A percentile compares a stretch with the other conserved stretches of the same genome.
These are phyloP conservation scores for Antedon mediterranea DNA, from an alignment of 53 echinoderm and acorn worm species.

Conservation along the genomic window DNA sequence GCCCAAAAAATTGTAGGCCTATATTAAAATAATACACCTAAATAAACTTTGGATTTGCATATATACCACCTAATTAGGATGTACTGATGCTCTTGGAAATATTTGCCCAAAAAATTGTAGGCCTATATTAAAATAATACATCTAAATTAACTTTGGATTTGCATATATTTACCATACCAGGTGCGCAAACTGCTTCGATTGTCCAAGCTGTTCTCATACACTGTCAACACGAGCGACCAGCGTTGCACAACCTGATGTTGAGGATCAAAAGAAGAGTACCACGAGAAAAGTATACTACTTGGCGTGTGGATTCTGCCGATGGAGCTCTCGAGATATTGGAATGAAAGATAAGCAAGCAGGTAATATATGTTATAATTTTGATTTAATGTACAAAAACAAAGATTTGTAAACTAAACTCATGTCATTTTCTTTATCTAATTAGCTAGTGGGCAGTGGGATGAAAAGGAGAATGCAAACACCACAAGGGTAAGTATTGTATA, in stretches of 20 bases:
- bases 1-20: too few relatives aligned
- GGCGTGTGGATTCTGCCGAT: conserved; percentile 86
- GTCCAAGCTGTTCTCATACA: conserved; percentile 86
- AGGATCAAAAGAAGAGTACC: conserved; percentile 32
- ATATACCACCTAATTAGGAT: too few relatives aligned
- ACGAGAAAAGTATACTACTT: conserved; percentile 97
- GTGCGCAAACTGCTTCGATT: conserved; percentile 92
- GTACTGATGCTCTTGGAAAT: too few relatives aligned
- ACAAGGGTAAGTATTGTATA: conserved; percentile 42
- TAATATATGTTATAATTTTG: conserved; percentile 5
- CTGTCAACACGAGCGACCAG: conserved; percentile 85
- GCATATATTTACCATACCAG: conserved; percentile 4
- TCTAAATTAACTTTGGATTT: too few relatives aligned
- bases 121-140: too few relatives aligned
- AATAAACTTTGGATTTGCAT: too few relatives aligned
- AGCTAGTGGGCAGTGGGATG: conserved; percentile 94
- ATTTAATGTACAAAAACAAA: not conserved
- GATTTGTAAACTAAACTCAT: not conserved
- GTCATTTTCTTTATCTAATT: not conserved
- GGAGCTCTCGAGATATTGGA: conserved; percentile 85
- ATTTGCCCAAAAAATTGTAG: too few relatives aligned
- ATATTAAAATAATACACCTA: too few relatives aligned
- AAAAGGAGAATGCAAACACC: conserved; percentile 52
- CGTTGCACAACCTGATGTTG: conserved; percentile 41
- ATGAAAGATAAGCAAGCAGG: conserved; percentile 88